phyloP scores from a whole-genome alignment of 2,113 vertebrate genomes.

The Litocranius walleri region DNA sequence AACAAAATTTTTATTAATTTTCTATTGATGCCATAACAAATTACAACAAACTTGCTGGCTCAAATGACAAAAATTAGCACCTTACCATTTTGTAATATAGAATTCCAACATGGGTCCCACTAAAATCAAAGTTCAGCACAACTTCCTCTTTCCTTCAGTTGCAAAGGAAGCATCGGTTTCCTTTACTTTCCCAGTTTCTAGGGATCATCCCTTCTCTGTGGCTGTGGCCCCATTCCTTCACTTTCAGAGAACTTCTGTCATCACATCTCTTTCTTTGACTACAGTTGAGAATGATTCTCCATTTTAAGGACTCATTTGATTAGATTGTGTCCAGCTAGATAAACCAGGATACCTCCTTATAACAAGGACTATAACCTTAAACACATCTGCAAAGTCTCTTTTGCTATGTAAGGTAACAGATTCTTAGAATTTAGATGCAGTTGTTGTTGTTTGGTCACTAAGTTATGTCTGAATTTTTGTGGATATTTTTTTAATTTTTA shows the following conservation, averaged over 20 bases:
- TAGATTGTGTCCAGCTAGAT: not conserved
- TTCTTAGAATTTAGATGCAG: not conserved
- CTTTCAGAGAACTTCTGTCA: not conserved
- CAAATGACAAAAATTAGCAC: not conserved
- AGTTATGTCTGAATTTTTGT: not conserved
- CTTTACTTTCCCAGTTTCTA: not conserved
- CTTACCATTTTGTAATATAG: not conserved
- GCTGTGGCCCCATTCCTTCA: not conserved
- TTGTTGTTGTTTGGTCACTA: not conserved
- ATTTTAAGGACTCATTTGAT: not conserved
- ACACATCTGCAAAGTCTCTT: not conserved
- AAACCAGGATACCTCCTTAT: not conserved
- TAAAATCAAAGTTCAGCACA: not conserved
- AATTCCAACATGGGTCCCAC: not conserved
- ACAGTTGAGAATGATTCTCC: not conserved
- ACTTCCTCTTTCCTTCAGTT: not conserved
- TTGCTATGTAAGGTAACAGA: not conserved
- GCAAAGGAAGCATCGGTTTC: not conserved
- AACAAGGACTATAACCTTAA: not conserved
- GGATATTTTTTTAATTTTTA: not conserved
- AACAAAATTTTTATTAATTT: not conserved
- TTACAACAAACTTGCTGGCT: not conserved
- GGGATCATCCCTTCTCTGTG: not conserved
- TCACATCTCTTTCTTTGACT: not conserved
- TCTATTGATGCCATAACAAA: not conserved